Evolutionary conservation across 2,888 invertebrate species (phyloP), one percentile per base, ranked within the genome.

Genomic region (Andrena marginata): DNA sequence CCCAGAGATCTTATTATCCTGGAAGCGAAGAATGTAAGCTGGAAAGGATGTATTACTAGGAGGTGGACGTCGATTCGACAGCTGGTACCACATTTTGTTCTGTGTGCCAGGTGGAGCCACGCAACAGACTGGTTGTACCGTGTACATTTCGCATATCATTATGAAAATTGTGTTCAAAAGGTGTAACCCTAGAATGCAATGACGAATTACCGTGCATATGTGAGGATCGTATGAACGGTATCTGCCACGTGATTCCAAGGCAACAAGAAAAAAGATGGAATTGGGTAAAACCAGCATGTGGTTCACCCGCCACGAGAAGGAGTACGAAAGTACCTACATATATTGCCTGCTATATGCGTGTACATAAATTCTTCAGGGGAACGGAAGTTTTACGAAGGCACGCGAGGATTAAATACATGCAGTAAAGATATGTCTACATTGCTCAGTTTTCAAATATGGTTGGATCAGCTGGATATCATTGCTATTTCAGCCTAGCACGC

Each of bases 91-190:
- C 84, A 86, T 89, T 90, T 84, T 69, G 54, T 76, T 70, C 59
- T 31, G 80, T 70, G 65, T 76, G 85, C 89, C 91, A 92, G 92
- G 87, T 92, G 92, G 90, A 90, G 87, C 86, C 87, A 87, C 85
- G 81, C 84, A 85, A 83, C 87, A 87, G 89, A 86, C 82, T 80
- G 85, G 60, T 78, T 73, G 75, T 73, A 65, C 74, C 73, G 62
- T 68, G 64, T 59, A 70, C 79, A 67, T 67, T 70, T 82, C 81
- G 89, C 89, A 91, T 92, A 86, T 90, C 86, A 92, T 92, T 92
- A 91, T 85, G 89, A 89, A 91, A 91, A 91, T 92, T 89, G 84
- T 83, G 82, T 85, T 89, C 87, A 72, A 85, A 89, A 89, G 86
- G 86, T 89, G 89, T 87, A 89, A 89, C 85, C 77, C 73, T 79